These are phyloP conservation scores for Podilymbus podiceps DNA, from an alignment of 2,113 vertebrate genomes.

Conservation along the genomic window DNA sequence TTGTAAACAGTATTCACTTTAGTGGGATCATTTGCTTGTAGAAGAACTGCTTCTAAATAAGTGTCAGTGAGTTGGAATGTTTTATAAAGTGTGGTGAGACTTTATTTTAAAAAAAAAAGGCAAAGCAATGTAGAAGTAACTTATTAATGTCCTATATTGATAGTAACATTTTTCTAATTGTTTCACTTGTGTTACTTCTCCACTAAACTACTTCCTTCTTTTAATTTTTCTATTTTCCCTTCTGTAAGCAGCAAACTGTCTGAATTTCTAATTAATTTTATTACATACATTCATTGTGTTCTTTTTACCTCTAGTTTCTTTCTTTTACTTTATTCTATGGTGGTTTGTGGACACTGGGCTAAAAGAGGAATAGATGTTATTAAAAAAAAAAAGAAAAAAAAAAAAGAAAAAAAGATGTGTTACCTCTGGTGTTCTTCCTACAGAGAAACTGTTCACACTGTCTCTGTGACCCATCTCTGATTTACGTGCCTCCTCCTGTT, in stretches of 20 bases:
- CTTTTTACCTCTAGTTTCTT: neutral
- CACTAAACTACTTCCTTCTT: neutral
- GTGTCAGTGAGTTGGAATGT: neutral
- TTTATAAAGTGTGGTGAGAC: neutral
- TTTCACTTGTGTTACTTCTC: neutral
- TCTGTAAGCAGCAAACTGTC: neutral
- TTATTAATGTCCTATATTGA: neutral
- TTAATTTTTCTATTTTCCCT: neutral
- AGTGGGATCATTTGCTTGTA: neutral
- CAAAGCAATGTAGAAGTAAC: neutral
- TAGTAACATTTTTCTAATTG: neutral
- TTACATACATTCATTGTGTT: neutral
- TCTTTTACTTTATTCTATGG: neutral
- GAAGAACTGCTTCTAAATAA: neutral
- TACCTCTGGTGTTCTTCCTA: neutral
- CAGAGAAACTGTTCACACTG: fast-evolving
- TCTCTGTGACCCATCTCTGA: neutral
- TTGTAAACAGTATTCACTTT: neutral
- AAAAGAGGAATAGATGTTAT: neutral
- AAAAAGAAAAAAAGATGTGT: neutral
- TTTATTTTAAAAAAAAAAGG: neutral
- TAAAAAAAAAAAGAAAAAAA: neutral
- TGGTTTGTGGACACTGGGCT: neutral
- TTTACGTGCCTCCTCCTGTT: neutral
- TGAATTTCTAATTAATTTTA: neutral